Evolutionary conservation across 2,113 vertebrate genomes (phyloP).

Genomic region (Pithys albifrons): DNA sequence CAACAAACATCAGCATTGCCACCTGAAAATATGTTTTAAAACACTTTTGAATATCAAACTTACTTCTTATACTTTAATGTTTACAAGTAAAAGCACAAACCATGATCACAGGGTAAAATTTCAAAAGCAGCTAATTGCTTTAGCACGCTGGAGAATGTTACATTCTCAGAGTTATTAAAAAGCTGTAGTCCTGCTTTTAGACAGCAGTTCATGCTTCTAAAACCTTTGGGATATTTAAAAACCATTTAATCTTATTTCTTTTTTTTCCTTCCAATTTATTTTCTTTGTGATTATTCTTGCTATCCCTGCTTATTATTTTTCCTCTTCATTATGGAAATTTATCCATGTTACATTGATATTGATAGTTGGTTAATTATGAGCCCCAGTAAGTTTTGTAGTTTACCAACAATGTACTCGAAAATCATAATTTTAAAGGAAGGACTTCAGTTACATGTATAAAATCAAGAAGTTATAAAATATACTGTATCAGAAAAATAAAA

Average conservation of each 20-base stretch:
- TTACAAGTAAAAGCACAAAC: background rate
- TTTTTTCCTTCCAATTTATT: background rate
- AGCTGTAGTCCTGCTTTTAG: background rate
- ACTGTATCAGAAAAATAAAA: background rate
- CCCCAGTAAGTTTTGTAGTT: background rate
- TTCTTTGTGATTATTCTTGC: background rate
- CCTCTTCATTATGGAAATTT: background rate
- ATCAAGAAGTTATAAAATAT: background rate
- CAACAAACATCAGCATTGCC: background rate
- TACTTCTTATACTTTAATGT: background rate
- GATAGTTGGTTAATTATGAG: background rate
- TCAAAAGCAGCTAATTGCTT: background rate
- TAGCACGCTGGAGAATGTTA: background rate
- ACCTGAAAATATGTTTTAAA: background rate
- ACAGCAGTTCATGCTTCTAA: background rate
- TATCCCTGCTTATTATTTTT: background rate
- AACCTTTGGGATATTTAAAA: background rate
- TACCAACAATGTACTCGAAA: background rate
- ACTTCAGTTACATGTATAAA: background rate
- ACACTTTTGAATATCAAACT: background rate
- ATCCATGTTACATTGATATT: background rate
- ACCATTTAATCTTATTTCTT: background rate
- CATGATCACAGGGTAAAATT: background rate
- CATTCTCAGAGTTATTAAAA: background rate
- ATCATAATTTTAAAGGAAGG: background rate